Percentiles rank a stretch among this genome's conserved stretches.
These are phyloP conservation scores for Vipera ursinii DNA, from an alignment of 2,797 vertebrate species.

Conservation along the genomic window DNA sequence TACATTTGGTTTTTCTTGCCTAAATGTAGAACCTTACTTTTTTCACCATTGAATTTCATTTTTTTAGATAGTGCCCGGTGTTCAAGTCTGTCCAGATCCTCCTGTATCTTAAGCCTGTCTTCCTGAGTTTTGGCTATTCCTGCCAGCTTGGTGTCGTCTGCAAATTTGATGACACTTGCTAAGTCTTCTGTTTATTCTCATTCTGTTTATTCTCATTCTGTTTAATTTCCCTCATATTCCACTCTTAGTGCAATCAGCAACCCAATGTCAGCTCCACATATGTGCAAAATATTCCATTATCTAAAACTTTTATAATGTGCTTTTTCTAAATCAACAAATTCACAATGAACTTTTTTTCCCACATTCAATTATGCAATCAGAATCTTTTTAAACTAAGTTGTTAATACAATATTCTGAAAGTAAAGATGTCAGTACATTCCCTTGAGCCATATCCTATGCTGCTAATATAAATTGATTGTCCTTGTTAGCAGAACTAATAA, in stretches of 20 bases:
- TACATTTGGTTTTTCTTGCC: no score
- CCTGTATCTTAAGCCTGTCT: no score
- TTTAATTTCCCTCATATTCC: not conserved
- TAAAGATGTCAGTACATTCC: constrained; percentile 24
- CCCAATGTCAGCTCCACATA: not conserved
- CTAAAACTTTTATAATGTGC: not conserved
- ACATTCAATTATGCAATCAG: not conserved
- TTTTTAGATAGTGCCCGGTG: no score
- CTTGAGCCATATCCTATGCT: constrained; percentile 20
- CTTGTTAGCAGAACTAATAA: constrained; percentile 45
- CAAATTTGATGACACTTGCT: no score
- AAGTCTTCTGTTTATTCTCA: not conserved
- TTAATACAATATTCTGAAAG: not conserved
- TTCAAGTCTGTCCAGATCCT: no score
- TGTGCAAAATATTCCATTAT: not conserved
- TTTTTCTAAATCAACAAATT: not conserved
- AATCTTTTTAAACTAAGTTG: not conserved
- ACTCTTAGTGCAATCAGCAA: not conserved
- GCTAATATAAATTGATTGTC: constrained; percentile 43
- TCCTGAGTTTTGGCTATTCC: no score
- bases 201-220: not conserved
- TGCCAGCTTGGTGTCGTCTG: no score
- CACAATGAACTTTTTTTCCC: not conserved
- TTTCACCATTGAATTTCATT: no score
- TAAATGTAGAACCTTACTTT: no score